These are phyloP conservation scores for Dryadula phaetusa DNA, from an alignment of 2,888 invertebrate species.

Conservation along the genomic window DNA sequence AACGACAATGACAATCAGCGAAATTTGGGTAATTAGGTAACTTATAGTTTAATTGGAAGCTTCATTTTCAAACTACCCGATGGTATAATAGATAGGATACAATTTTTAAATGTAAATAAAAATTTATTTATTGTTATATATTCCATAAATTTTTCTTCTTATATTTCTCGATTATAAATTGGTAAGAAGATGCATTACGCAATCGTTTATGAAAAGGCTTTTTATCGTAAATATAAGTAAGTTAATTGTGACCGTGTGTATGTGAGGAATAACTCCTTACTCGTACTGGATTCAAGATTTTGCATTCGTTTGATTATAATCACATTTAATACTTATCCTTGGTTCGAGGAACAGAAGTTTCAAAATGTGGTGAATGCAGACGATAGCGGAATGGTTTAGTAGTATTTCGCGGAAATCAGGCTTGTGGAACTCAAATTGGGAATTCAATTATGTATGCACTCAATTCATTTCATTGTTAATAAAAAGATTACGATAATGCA, in stretches of 20 bases:
- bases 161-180: slow-evolving; percentile 81
- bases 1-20: slow-evolving; percentile 35
- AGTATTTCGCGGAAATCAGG: slow-evolving; percentile 63
- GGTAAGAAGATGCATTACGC: slow-evolving; percentile 76
- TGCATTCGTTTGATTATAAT: slow-evolving; percentile 60
- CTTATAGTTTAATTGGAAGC: slow-evolving; percentile 54
- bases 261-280: slow-evolving; percentile 26
- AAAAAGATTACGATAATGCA: slow-evolving; percentile 79
- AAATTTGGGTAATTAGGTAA: slow-evolving; percentile 46
- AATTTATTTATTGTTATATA: slow-evolving; percentile 84
- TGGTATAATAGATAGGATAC: slow-evolving; percentile 79
- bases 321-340: slow-evolving; percentile 52
- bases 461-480: slow-evolving; percentile 83
- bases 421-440: slow-evolving; percentile 75
- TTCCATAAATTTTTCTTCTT: slow-evolving; percentile 80
- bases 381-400: slow-evolving; percentile 58
- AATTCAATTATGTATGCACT: slow-evolving; percentile 81
- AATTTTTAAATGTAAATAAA: slow-evolving; percentile 81
- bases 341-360: slow-evolving; percentile 49
- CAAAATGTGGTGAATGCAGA: slow-evolving; percentile 50
- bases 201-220: slow-evolving; percentile 76
- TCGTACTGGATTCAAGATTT: slow-evolving; percentile 48
- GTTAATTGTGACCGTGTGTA: slow-evolving; percentile 52
- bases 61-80: slow-evolving; percentile 66
- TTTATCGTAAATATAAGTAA: slow-evolving; percentile 69